Base-by-base conservation (phyloP, 2,797 vertebrate species). In the Periparus ater region DNA sequence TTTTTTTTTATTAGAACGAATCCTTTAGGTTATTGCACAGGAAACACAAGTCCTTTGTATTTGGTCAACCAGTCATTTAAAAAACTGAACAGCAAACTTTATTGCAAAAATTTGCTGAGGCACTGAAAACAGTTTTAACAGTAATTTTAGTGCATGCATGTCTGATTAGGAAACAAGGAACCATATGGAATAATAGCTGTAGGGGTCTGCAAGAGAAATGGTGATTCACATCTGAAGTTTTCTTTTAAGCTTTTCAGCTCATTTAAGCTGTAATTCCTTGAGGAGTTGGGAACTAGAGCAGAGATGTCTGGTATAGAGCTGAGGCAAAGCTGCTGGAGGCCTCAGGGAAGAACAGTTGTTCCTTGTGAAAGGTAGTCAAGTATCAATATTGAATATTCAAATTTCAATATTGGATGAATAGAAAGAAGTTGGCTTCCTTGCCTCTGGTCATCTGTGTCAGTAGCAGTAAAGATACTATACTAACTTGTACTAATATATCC, bases 331-430 rank as follows among this genome's bases (percentile, higher is more conserved):
- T 91, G 16, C n/a, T 68, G 29, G 10, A 27, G 6, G 10, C 65
- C 88, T 77, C 77, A 83, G n/a, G 38, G 68, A 93, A 76, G 51
- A 93, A 57, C n/a, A 68, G 44, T 54, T 91, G n/a, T 42, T 93
- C 34, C 45, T 67, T 85, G 30, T 51, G 45, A 94, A 87, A 76
- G 25, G 44, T 54, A 85, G 55, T 77, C 11, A 58, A 66, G 54
- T 87, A 76, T 85, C 87, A 95, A 91, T 88, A 93, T 48, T 91
- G 84, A 93, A 85, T 89, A 91, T 93, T 92, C 45, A 82, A 32
- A 87, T 85, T 92, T 93, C 68, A 96, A 45, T 88, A 80, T 7
- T 77, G 70, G 48, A 85, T 72, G 45, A 80, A 38, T 19, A 80
- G 50, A 70, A 72, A 61, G 57, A 89, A 83, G 22, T 48, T 74